phyloP scores from a whole-genome alignment of 2,113 vertebrate species.

The Bubo bubo region DNA sequence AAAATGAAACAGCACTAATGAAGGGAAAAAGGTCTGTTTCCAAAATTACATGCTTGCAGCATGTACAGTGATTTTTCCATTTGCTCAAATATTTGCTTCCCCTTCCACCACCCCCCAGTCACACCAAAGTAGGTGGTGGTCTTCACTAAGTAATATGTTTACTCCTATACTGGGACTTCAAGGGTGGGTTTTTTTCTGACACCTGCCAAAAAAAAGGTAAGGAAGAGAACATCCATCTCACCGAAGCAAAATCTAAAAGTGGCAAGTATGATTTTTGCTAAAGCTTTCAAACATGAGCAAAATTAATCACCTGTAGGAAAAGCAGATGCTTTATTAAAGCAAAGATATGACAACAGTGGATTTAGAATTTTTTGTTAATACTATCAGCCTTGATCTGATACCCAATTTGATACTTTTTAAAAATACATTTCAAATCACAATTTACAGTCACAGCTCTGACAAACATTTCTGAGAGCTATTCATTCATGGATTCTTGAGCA shows the following conservation, averaged over 20 bases:
- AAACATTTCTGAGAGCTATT: neutral
- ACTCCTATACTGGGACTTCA: neutral
- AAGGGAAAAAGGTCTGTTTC: neutral
- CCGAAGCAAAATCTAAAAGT: neutral
- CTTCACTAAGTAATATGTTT: neutral
- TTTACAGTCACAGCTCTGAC: neutral
- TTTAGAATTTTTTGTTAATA: neutral
- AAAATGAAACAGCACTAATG: neutral
- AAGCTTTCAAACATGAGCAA: neutral
- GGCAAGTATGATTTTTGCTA: neutral
- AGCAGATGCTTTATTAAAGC: neutral
- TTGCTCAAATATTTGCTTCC: neutral
- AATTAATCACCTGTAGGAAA: neutral
- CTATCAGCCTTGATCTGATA: neutral
- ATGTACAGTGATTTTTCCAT: neutral
- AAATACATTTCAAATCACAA: neutral
- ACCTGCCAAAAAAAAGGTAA: neutral
- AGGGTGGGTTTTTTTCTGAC: neutral
- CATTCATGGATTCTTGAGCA: neutral
- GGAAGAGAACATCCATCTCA: neutral
- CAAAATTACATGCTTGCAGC: neutral
- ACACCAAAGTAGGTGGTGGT: neutral
- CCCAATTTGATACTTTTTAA: neutral
- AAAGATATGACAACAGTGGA: neutral
- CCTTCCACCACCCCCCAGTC: neutral